These are phyloP conservation scores for Antigone vipio DNA, from an alignment of 2,113 vertebrate species.

Conservation along the genomic window DNA sequence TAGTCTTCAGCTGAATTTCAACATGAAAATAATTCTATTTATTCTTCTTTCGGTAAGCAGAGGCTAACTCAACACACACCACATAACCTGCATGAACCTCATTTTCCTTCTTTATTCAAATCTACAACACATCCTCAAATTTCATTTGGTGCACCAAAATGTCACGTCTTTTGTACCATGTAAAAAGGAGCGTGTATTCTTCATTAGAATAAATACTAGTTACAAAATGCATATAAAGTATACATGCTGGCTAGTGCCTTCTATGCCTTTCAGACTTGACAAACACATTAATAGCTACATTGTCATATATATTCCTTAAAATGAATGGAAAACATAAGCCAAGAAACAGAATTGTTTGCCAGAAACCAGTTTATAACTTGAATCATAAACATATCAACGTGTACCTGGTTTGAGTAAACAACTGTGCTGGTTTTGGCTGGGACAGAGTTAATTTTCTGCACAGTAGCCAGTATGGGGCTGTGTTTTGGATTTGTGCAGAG, in stretches of 20 bases:
- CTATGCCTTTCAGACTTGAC: neutral
- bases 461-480: neutral
- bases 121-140: neutral
- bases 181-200: neutral
- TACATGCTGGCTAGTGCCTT: neutral
- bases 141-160: neutral
- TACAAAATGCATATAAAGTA: neutral
- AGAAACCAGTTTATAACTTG: neutral
- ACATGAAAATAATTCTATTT: neutral
- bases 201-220: neutral
- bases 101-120: neutral
- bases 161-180: neutral
- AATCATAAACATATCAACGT: neutral
- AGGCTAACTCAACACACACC: neutral
- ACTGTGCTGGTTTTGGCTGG: neutral
- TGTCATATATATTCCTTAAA: neutral
- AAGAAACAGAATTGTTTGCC: neutral
- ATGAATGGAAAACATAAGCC: neutral
- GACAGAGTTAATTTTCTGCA: neutral
- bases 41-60: neutral
- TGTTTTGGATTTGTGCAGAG: neutral
- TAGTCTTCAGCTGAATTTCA: neutral
- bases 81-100: rapidly evolving
- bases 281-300: neutral
- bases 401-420: neutral